Evolutionary conservation across 2,888 invertebrate genomes (phyloP).

Genomic region (Lacanobia wlatinum): DNA sequence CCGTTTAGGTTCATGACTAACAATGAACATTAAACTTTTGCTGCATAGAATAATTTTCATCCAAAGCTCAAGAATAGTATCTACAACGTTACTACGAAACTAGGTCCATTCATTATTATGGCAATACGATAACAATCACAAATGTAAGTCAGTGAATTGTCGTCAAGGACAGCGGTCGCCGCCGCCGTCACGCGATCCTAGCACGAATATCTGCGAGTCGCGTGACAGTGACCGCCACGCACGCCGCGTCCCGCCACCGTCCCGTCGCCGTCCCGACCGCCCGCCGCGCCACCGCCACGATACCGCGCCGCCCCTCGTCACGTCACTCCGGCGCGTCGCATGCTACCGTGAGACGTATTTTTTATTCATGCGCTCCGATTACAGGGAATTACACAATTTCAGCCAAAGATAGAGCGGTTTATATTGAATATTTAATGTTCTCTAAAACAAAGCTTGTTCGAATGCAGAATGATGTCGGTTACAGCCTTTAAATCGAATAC

Average conservation of each 20-base stretch:
- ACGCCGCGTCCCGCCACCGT: slow-evolving; percentile 1
- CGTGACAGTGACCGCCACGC: slow-evolving; percentile 23
- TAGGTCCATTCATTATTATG: slow-evolving; percentile 28
- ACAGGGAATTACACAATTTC: slow-evolving; percentile 15
- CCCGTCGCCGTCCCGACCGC: neutral
- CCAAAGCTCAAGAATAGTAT: neutral
- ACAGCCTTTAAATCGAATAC: neutral
- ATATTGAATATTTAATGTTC: slow-evolving; percentile 23
- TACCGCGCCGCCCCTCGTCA: neutral
- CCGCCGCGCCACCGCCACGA: neutral
- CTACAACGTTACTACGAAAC: neutral
- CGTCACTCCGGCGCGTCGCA: slow-evolving; percentile 14
- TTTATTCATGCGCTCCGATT: slow-evolving; percentile 27
- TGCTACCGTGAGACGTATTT: slow-evolving; percentile 4
- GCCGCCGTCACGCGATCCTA: slow-evolving; percentile 42
- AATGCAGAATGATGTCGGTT: neutral
- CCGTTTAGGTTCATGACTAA: too few species aligned
- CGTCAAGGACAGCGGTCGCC: slow-evolving; percentile 26
- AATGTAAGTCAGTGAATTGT: slow-evolving; percentile 12
- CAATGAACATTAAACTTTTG: neutral
- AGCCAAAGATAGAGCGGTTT: neutral
- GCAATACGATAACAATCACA: neutral
- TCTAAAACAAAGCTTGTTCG: neutral
- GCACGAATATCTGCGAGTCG: slow-evolving; percentile 13
- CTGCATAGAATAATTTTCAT: neutral